Evolutionary conservation across 2,113 vertebrate species (phyloP).

Genomic region (Mormyrus lacerda): DNA sequence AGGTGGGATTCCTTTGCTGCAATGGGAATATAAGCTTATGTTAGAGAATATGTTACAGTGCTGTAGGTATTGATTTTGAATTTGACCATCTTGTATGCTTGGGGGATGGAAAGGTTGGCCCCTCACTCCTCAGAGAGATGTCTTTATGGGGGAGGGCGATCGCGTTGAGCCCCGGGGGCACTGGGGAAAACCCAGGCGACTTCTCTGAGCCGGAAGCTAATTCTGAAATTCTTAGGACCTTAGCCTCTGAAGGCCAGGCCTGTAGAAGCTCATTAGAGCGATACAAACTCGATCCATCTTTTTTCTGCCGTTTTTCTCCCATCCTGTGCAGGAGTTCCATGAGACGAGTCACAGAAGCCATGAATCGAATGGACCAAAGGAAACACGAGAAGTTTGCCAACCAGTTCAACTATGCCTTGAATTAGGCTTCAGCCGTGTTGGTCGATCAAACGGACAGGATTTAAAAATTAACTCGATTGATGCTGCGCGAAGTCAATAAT

Average conservation of each 20-base stretch:
- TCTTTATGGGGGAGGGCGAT: not conserved
- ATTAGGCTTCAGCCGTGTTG: constrained; percentile 48
- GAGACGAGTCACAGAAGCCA: constrained; percentile 69
- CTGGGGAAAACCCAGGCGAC: not conserved
- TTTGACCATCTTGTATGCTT: not conserved
- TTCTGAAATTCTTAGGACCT: not conserved
- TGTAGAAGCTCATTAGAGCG: not conserved
- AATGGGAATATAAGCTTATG: not conserved
- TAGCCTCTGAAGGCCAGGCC: not conserved
- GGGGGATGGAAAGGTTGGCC: not conserved
- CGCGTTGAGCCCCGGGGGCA: not conserved
- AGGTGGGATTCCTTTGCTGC: not conserved
- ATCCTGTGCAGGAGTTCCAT: constrained; percentile 65
- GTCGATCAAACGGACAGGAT: not conserved
- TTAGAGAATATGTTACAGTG: not conserved
- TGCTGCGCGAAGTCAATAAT: not conserved
- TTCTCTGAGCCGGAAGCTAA: not conserved
- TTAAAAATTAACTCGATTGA: not conserved
- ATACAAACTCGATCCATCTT: not conserved
- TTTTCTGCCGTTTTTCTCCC: not conserved
- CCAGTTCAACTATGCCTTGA: constrained; percentile 93
- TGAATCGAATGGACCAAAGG: constrained; percentile 73
- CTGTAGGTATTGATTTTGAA: not conserved
- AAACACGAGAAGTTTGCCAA: constrained; percentile 94
- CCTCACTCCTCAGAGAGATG: not conserved